Evolutionary conservation across 2,797 vertebrate species (phyloP), one percentile per base, ranked within the genome.

Genomic region (Rhynchotus rufescens): DNA sequence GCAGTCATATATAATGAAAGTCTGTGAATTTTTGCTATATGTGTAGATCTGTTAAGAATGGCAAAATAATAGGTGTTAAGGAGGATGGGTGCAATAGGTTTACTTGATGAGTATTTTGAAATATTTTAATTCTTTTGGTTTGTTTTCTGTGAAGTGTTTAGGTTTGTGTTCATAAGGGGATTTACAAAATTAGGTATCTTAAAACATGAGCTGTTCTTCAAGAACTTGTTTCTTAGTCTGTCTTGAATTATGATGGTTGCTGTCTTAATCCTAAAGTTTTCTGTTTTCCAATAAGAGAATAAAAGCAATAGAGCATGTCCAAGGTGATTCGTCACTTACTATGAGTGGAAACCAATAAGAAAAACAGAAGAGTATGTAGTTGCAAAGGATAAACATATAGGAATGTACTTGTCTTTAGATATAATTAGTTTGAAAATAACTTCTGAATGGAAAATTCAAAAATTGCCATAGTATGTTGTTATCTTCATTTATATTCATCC

Each of bases 361-460:
- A 75, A 52, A 26, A 56, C 9, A 64, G 47, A 79, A 86, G 56
- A 64, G 4, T 1, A 2, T 38, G 25, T 10, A 80, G 57, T 52
- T 86, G 28, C 22, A 92, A 79, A 84, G 40, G 5, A 79, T 61
- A 86, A 83, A n/a, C 15, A 64, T 47, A 15, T 6, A 84, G 80
- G 28, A 90, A 90, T 54, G 4, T 71, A n/a, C 65, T 89, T 94
- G 16, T 89, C 60, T 92, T 84, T 23, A 73, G 73, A 92, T 30
- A 62, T 2, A 76, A 87, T 22, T 23, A 57, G 21, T 57, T 91
- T 0, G 0, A 69, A 80, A 81, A 91, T 65, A 76, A 34, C 64
- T 86, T 96, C 21, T 67, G 80, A 88, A 52, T 79, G 67, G 86
- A 91, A 92, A 94, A 83, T 15, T 88, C 59, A 78, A 86, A 60